These are phyloP conservation scores for Scarus forsteni DNA, from an alignment of 2,797 vertebrate species.

Conservation along the genomic window DNA sequence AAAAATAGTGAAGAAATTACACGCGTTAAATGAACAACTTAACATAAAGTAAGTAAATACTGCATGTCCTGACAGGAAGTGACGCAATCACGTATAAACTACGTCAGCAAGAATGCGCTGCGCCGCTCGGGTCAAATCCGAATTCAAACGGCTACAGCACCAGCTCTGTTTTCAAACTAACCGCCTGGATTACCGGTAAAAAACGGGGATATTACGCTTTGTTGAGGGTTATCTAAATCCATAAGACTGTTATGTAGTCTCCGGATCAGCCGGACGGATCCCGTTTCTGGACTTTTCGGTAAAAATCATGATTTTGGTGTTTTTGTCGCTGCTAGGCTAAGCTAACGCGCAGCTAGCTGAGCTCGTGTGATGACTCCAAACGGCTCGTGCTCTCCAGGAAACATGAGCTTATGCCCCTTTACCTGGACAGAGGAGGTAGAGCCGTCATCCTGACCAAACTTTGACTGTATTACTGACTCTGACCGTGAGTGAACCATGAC, in stretches of 20 bases:
- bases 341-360: conserved; percentile 57
- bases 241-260: background rate
- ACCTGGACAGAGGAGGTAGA: background rate
- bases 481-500: conserved; percentile 76
- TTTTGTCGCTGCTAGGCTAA: conserved; percentile 45
- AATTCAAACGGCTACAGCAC: conserved; percentile 43
- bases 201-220: rapidly evolving
- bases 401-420: conserved; percentile 11
- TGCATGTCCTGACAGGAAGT: no score
- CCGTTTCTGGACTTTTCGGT: background rate
- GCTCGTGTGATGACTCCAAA: conserved; percentile 12
- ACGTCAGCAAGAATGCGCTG: conserved; percentile 66
- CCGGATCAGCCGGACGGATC: rapidly evolving
- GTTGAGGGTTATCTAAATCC: rapidly evolving
- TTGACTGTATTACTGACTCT: background rate
- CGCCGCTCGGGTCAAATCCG: background rate
- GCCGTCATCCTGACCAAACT: background rate
- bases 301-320: conserved; percentile 27
- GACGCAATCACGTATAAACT: conserved; percentile 4
- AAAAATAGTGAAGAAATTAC: no score
- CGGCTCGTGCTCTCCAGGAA: background rate
- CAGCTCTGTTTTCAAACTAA: background rate
- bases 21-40: no score
- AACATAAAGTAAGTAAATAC: no score
- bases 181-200: background rate